These are phyloP conservation scores for Meghimatium bilineatum DNA, from an alignment of 2,888 invertebrate species.

Conservation along the genomic window DNA sequence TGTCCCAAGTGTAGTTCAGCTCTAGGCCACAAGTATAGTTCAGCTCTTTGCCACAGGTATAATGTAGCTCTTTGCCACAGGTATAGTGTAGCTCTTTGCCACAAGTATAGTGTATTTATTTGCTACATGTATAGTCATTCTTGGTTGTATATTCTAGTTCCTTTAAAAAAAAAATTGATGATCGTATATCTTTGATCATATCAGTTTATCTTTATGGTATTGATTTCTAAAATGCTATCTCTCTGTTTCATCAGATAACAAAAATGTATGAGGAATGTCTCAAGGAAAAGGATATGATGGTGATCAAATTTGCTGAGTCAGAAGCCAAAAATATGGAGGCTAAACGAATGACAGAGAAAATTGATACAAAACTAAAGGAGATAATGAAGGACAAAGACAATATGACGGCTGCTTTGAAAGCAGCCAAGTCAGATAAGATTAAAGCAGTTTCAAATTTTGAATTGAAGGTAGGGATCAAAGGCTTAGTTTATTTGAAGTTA, in stretches of 20 bases:
- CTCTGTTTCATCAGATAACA: constrained; percentile 60
- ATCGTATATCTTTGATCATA: not conserved
- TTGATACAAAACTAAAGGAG: constrained; percentile 70
- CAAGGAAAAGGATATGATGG: constrained; percentile 75
- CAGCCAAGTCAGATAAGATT: constrained; percentile 69
- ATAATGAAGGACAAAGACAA: constrained; percentile 70
- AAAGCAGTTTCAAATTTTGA: constrained; percentile 66
- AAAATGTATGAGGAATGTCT: constrained; percentile 70
- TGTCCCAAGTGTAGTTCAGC: too few relatives aligned
- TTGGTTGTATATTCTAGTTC: too few relatives aligned
- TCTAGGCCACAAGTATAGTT: too few relatives aligned
- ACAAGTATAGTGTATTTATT: too few relatives aligned
- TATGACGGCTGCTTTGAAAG: constrained; percentile 63
- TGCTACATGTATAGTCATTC: too few relatives aligned
- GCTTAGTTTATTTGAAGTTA: not conserved
- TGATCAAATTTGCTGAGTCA: constrained; percentile 76
- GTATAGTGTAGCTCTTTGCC: too few relatives aligned
- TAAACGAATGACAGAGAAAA: constrained; percentile 64
- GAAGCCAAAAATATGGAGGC: constrained; percentile 75
- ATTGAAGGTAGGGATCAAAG: constrained; percentile 61
- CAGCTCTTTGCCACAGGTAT: too few relatives aligned
- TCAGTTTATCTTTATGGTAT: not conserved
- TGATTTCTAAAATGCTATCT: not conserved
- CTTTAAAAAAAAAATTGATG: too few relatives aligned
- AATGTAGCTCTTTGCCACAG: too few relatives aligned